A percentile compares a stretch with the other conserved stretches of the same genome.
phyloP scores from a whole-genome alignment of 2,888 invertebrate species.

The Leptarthrus brevirostris region DNA sequence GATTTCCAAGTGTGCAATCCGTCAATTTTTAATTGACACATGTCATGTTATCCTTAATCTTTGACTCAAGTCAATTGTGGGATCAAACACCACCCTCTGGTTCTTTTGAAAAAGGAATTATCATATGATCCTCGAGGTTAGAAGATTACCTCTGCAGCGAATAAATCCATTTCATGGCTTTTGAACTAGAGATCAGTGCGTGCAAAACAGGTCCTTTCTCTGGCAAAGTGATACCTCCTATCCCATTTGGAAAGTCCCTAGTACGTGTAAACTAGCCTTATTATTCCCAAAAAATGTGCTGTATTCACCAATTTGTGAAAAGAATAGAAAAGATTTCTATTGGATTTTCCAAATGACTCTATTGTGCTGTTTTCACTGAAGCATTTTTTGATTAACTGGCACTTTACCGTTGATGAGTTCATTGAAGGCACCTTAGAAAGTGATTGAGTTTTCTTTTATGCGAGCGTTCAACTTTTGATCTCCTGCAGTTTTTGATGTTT shows the following conservation, averaged over 20 bases:
- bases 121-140: constrained; percentile 4
- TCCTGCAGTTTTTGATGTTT: no score
- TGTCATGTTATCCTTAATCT: constrained; percentile 39
- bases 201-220: constrained; percentile 15
- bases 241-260: neutral
- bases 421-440: neutral
- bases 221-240: neutral
- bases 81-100: constrained; percentile 11
- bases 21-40: constrained; percentile 35
- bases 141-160: neutral
- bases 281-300: constrained; percentile 21
- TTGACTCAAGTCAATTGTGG: constrained; percentile 4
- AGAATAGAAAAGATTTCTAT: constrained; percentile 4
- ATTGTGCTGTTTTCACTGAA: neutral
- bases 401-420: neutral
- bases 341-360: neutral
- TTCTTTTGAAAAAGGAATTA: neutral
- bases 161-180: neutral
- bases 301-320: neutral
- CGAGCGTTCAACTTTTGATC: no score
- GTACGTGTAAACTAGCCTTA: constrained; percentile 24
- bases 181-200: constrained; percentile 1
- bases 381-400: neutral
- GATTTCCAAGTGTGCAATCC: constrained; percentile 21
- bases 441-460: no score